Conservation (phyloP, 2,113 vertebrate genomes). For the Sander lucioperca region DNA sequence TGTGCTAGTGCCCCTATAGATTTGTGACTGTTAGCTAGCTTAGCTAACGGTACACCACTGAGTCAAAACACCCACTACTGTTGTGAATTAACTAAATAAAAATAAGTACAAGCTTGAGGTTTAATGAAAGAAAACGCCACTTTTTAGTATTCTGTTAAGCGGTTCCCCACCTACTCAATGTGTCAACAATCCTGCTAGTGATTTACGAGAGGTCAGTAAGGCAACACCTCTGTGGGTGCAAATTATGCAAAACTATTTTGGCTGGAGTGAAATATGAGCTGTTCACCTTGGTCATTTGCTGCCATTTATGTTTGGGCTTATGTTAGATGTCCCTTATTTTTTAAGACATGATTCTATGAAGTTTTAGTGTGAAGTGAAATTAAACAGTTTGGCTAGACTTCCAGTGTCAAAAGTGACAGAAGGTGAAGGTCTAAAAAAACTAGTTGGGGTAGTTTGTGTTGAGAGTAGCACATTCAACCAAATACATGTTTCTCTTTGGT, state of each 20-base stretch:
- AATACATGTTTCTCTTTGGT: neutral
- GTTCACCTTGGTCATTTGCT: constrained; percentile 37
- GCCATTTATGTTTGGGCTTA: neutral
- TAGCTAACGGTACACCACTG: constrained; percentile 30
- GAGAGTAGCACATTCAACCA: neutral
- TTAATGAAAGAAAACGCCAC: neutral
- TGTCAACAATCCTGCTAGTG: constrained; percentile 27
- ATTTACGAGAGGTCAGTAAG: constrained; percentile 32
- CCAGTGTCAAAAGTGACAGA: constrained; percentile 16
- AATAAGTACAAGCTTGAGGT: neutral
- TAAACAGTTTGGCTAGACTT: neutral
- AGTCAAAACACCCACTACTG: constrained; percentile 37
- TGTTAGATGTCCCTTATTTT: neutral
- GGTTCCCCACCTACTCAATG: too few relatives aligned
- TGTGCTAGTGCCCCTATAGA: neutral
- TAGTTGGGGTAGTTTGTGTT: neutral
- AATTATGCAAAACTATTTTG: constrained; percentile 65
- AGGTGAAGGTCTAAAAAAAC: too few relatives aligned
- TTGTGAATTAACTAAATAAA: neutral
- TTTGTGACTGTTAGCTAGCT: constrained; percentile 24
- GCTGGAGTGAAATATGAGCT: constrained; percentile 59
- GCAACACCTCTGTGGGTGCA: constrained; percentile 25
- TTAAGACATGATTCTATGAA: neutral
- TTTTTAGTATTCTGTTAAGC: neutral
- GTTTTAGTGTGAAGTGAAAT: neutral